Conservation (phyloP, 1,140 invertebrate species). For the Atta texana region DNA sequence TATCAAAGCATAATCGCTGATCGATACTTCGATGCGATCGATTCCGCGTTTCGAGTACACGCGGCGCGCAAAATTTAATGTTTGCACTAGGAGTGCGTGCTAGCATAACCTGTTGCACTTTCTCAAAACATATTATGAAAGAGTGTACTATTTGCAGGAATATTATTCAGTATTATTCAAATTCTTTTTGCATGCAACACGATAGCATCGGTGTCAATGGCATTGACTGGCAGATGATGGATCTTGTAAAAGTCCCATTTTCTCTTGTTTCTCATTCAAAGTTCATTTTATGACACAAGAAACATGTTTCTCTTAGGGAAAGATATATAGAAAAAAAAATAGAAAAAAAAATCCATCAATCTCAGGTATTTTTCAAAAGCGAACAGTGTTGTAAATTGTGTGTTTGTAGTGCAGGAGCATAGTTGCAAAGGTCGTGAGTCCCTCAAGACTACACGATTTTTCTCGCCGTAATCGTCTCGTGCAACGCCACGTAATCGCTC, state of each 20-base stretch:
- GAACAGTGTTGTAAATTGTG: neutral
- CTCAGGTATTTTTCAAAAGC: neutral
- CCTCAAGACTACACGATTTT: constrained; percentile 4
- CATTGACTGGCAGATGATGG: neutral
- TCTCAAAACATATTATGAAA: constrained; percentile 18
- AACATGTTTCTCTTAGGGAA: neutral
- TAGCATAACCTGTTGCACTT: constrained; percentile 45
- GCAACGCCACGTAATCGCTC: constrained; percentile 43
- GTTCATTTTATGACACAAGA: neutral
- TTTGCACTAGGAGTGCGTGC: constrained; percentile 25
- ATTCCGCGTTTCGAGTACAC: constrained; percentile 8
- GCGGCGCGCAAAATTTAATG: neutral
- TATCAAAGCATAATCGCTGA: neutral
- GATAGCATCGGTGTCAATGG: constrained; percentile 4
- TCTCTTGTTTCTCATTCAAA: neutral
- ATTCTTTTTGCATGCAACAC: constrained; percentile 3
- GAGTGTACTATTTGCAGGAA: neutral
- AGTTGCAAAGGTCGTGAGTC: neutral
- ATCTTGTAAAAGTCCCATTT: neutral
- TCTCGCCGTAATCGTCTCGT: neutral
- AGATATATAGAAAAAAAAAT: neutral
- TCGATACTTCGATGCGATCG: neutral
- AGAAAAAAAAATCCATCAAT: neutral
- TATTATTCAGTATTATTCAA: constrained; percentile 23
- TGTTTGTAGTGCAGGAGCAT: neutral